Base-by-base conservation (phyloP, 1,140 invertebrate genomes). In the Arion vulgaris region DNA sequence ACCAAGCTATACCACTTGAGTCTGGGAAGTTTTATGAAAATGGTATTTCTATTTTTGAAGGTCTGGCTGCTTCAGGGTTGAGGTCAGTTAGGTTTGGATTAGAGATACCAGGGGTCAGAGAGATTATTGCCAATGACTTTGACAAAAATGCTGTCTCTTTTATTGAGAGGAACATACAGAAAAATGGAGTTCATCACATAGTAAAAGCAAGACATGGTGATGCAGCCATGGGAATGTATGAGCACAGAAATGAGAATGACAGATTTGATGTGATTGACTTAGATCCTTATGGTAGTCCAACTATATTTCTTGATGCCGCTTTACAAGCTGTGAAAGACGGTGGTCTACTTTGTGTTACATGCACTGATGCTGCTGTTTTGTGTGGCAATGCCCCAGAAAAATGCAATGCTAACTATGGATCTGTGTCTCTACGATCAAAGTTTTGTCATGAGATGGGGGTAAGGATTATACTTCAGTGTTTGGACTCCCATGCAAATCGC, bases 281-380 rank as follows among this genome's bases (percentile, higher is more conserved):
- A 51, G 99, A 99, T 93, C 99, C 99, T 0, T 99, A 99, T 91
- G 99, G 99, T 11, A 97, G 96, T 89, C 97, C 98, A 32, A 95
- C 96, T 2, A 95, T 95, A 73, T 99, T 99, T 93, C 93, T 99
- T 0, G 98, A 99, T 92, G 94, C 95, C 1, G 97, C 97, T 0
- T 95, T 99, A 36, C 94, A 95, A 85, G 86, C 91, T 78, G 91
- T 94, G 0, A 80, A 53, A 36, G 89, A 91, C 87, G 91, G 92
- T 51, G 94, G 94, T 51, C 86, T 95, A 49, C 92, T 99, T n/a
- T 94, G 99, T 84, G 95, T 99, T 0, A 99, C 99, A 0, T 98
- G 97, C 34, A 99, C 99, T 0, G 99, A 99, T 91, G 98, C 98
- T 96, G 98, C 98, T 1, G 95, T 99, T 19, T 92, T 99, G 69